A percentile compares a stretch with the other conserved stretches of the same genome.
phyloP scores from a whole-genome alignment of 2,113 vertebrate genomes.

The Myiozetetes cayanensis region DNA sequence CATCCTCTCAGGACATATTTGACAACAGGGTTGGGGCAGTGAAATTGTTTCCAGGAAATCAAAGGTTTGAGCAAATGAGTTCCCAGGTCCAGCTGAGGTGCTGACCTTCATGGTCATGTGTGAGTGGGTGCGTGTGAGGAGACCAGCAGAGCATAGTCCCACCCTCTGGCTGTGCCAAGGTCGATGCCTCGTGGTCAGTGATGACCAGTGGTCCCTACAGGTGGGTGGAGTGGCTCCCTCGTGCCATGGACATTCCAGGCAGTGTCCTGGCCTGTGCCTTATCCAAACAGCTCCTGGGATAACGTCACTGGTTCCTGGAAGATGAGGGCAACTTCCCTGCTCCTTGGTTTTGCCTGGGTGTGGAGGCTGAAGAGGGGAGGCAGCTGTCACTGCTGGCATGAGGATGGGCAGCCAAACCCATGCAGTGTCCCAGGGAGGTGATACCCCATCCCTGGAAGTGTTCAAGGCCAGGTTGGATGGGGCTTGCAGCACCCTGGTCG shows the following conservation, averaged over 20 bases:
- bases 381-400: background rate
- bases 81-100: background rate
- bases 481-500: background rate
- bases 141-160: background rate
- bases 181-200: fast-evolving
- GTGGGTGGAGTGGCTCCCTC: background rate
- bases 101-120: too few relatives aligned
- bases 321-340: background rate
- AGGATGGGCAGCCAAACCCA: background rate
- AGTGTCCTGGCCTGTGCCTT: background rate
- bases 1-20: fast-evolving
- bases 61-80: background rate
- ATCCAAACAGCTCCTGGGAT: background rate
- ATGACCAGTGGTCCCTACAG: fast-evolving
- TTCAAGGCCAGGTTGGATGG: background rate
- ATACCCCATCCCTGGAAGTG: background rate
- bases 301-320: fast-evolving
- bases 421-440: fast-evolving
- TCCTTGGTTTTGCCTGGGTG: background rate
- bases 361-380: background rate
- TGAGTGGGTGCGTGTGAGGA: too few relatives aligned
- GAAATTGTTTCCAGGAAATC: background rate
- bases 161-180: background rate
- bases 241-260: background rate
- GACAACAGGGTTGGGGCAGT: background rate